phyloP scores from a whole-genome alignment of 2,113 vertebrate genomes.

The Pygathrix nemaeus region DNA sequence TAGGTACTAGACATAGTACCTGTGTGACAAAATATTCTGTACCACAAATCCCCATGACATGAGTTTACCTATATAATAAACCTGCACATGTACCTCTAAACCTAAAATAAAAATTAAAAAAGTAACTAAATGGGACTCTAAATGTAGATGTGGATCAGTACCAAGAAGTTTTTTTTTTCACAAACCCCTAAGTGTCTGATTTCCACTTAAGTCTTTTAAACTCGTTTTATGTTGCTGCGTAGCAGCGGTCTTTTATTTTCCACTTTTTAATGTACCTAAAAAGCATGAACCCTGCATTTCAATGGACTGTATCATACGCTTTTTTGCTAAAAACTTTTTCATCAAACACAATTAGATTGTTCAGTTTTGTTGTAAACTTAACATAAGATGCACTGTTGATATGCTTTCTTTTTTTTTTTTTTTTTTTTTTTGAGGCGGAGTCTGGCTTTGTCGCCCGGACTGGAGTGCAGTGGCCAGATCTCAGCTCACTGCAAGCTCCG shows the following conservation, averaged over 20 bases:
- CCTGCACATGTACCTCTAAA: too few species aligned
- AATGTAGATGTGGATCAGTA: conserved; percentile 40
- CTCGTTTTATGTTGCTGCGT: conserved; percentile 20
- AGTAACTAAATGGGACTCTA: conserved; percentile 42
- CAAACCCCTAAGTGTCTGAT: conserved; percentile 1
- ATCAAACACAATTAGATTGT: conserved; percentile 75
- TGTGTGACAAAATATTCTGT: too few species aligned
- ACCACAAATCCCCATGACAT: too few species aligned
- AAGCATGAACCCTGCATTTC: conserved; percentile 58
- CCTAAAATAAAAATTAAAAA: too few species aligned
- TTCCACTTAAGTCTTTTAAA: conserved; percentile 27
- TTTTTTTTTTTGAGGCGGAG: too few species aligned
- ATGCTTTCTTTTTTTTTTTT: too few species aligned
- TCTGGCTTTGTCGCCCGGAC: too few species aligned
- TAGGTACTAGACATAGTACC: too few species aligned
- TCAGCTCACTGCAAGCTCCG: too few species aligned
- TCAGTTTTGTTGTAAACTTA: conserved; percentile 71
- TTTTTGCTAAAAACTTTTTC: conserved; percentile 62
- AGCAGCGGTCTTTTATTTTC: conserved; percentile 53
- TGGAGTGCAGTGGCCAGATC: too few species aligned
- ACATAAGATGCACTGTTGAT: conserved; percentile 66
- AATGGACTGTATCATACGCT: conserved; percentile 49
- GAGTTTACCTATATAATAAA: too few species aligned
- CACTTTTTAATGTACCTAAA: conserved; percentile 31
- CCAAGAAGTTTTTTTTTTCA: neutral